Conservation (phyloP, 2,113 vertebrate species). For the Megatriorchis doriae region DNA sequence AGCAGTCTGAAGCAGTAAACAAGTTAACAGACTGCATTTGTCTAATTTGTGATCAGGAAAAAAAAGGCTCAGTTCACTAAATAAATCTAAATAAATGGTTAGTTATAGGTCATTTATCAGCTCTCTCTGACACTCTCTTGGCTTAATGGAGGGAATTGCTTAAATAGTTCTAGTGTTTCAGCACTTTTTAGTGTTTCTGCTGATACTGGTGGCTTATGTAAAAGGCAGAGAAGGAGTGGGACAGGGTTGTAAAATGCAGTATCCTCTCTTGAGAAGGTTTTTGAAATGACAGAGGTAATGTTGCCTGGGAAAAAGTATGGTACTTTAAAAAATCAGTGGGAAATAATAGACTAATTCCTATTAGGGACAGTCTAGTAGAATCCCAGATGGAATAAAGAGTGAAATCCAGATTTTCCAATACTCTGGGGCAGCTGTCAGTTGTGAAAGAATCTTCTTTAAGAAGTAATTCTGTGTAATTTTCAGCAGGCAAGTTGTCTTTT, state of each 20-base stretch:
- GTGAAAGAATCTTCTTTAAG: background rate
- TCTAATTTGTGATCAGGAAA: background rate
- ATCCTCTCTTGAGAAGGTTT: background rate
- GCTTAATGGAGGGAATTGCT: background rate
- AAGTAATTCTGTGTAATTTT: background rate
- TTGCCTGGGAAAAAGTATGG: background rate
- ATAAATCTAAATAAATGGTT: background rate
- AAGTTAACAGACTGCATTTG: background rate
- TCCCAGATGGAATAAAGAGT: background rate
- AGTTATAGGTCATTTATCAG: background rate
- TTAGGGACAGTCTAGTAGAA: background rate
- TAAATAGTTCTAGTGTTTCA: rapidly evolving
- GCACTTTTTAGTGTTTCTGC: background rate
- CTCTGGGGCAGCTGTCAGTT: rapidly evolving
- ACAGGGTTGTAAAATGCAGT: background rate
- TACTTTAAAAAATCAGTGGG: background rate
- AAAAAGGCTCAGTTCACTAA: background rate
- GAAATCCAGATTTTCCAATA: background rate
- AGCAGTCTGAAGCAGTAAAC: background rate
- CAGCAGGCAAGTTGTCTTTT: too few species aligned
- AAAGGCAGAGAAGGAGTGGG: background rate
- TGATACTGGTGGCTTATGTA: background rate
- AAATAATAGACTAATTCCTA: background rate
- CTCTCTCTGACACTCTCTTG: background rate
- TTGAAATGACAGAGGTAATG: background rate